Percentiles rank a stretch among this genome's conserved stretches.
Evolutionary conservation across 2,113 vertebrate species (phyloP).

Genomic region (Oreotragus oreotragus): DNA sequence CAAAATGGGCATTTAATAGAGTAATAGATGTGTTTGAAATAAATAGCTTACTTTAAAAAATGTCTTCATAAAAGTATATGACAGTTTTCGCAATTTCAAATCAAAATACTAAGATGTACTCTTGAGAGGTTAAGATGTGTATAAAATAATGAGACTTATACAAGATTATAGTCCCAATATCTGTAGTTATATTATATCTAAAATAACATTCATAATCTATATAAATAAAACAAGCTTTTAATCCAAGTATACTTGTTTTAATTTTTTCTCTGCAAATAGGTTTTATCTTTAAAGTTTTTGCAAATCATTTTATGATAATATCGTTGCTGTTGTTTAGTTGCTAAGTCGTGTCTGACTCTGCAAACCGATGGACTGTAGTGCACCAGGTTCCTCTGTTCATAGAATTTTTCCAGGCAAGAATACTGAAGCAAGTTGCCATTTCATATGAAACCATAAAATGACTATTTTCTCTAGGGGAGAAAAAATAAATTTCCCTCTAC

Average conservation of each 20-base stretch:
- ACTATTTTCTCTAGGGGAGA: background rate
- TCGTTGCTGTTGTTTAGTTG: background rate
- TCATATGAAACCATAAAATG: background rate
- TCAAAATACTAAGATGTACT: background rate
- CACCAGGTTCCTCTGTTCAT: background rate
- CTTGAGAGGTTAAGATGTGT: background rate
- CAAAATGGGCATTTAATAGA: slow-evolving; percentile 23
- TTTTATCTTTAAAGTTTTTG: background rate
- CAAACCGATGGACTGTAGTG: background rate
- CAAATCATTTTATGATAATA: background rate
- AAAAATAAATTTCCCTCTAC: background rate
- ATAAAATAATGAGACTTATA: background rate
- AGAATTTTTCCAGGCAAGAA: background rate
- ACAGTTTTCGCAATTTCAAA: background rate
- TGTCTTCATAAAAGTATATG: background rate
- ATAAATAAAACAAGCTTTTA: background rate
- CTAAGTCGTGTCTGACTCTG: background rate
- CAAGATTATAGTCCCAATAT: background rate
- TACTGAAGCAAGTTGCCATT: background rate
- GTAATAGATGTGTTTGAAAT: background rate
- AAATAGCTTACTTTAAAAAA: slow-evolving; percentile 15
- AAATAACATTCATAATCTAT: background rate
- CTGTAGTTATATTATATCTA: background rate
- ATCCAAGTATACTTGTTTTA: too few species aligned
- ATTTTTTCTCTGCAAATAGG: background rate